Evolutionary conservation across 2,888 invertebrate species (phyloP).

Genomic region (Pristionchus exspectatus): DNA sequence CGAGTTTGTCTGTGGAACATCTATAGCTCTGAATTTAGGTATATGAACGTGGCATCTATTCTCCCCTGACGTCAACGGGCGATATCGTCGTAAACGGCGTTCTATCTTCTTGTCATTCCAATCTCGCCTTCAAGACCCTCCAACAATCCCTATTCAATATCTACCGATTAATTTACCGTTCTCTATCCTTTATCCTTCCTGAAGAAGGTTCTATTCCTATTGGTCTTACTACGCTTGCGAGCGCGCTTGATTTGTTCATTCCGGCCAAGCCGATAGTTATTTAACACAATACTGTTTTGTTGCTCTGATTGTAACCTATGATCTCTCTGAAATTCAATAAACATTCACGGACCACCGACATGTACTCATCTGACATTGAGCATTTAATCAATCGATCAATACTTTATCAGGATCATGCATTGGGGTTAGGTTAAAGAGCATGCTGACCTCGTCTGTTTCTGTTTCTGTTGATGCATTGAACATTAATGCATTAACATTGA

Average conservation of each 20-base stretch:
- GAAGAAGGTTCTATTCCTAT: constrained; percentile 64
- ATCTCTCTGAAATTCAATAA: too few relatives aligned
- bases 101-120: constrained; percentile 75
- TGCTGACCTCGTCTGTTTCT: too few relatives aligned
- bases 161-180: constrained; percentile 62
- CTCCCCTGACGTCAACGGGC: constrained; percentile 74
- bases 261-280: constrained; percentile 59
- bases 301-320: too few relatives aligned
- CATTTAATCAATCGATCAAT: too few relatives aligned
- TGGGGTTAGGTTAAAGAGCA: too few relatives aligned
- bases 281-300: too few relatives aligned
- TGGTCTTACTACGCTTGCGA: constrained; percentile 70
- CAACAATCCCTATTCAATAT: constrained; percentile 76
- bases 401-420: too few relatives aligned
- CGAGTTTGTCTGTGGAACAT: too few relatives aligned
- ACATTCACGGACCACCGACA: too few relatives aligned
- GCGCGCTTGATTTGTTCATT: constrained; percentile 72
- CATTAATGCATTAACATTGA: too few relatives aligned
- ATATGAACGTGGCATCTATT: constrained; percentile 70
- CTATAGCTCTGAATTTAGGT: constrained; percentile 56
- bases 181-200: constrained; percentile 39
- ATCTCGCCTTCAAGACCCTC: constrained; percentile 69
- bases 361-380: too few relatives aligned
- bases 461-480: too few relatives aligned
- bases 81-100: constrained; percentile 76